Evolutionary conservation across 1,140 invertebrate species (phyloP).

Genomic region (Halictus rubicundus): DNA sequence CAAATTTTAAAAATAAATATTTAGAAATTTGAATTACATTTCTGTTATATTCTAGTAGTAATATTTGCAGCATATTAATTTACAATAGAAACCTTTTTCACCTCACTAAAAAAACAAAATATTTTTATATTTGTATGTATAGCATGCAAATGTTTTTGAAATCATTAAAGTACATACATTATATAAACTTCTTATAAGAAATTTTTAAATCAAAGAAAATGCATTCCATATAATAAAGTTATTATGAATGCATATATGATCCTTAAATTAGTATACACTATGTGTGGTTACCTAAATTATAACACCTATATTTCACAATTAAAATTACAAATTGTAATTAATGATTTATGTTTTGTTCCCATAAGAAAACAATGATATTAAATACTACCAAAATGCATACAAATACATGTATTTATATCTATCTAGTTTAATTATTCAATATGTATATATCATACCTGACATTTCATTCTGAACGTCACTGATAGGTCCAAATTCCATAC

Average conservation of each 20-base stretch:
- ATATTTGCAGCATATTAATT: too few relatives aligned
- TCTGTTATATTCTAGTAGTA: too few relatives aligned
- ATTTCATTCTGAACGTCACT: constrained; percentile 77
- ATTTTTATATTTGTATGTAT: background rate
- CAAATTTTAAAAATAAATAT: too few relatives aligned
- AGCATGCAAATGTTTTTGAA: background rate
- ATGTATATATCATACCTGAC: constrained; percentile 65
- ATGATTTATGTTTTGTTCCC: background rate
- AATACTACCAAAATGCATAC: background rate
- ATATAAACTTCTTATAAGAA: too few relatives aligned
- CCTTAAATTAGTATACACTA: background rate
- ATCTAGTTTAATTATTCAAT: constrained; percentile 5
- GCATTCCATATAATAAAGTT: background rate
- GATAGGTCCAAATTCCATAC: constrained; percentile 76
- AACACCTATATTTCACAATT: background rate
- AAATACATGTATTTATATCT: background rate
- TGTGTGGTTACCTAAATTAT: background rate
- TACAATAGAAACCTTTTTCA: background rate
- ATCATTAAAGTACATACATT: background rate
- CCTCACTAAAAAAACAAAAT: background rate
- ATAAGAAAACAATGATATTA: background rate
- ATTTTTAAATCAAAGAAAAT: too few relatives aligned
- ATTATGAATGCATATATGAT: background rate
- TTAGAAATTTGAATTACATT: too few relatives aligned
- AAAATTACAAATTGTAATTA: background rate